Conservation (phyloP, 2,797 vertebrate species). For the Danio aesculapii region DNA sequence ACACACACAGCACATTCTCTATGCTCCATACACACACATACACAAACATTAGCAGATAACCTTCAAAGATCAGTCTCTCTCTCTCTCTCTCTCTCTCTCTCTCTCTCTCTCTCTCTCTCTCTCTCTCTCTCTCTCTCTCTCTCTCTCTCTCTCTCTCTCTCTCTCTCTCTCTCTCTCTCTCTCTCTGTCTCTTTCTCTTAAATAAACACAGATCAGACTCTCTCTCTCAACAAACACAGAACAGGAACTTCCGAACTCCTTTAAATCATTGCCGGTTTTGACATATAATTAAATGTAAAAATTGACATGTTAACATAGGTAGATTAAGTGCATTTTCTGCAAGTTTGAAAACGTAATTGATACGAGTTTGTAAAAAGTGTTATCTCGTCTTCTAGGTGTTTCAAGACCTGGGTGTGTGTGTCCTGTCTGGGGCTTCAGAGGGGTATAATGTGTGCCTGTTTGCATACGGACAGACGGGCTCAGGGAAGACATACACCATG, state of each 20-base stretch:
- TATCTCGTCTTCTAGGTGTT: slow-evolving; percentile 84
- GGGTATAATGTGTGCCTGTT: slow-evolving; percentile 98
- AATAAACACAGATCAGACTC: neutral
- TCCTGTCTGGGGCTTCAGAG: slow-evolving; percentile 88
- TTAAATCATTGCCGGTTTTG: neutral
- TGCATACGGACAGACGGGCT: slow-evolving; percentile 98
- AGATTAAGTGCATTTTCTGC: slow-evolving; percentile 9
- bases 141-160: neutral
- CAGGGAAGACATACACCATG: slow-evolving; percentile 99
- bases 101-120: neutral
- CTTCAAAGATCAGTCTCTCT: neutral
- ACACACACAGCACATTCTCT: slow-evolving; percentile 24
- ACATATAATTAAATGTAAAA: neutral
- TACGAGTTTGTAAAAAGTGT: slow-evolving; percentile 7
- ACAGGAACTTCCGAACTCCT: neutral
- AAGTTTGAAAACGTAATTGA: neutral
- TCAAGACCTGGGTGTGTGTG: slow-evolving; percentile 93
- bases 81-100: neutral
- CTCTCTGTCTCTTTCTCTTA: too few relatives aligned
- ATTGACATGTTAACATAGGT: neutral
- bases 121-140: neutral
- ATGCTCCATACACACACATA: neutral
- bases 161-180: neutral
- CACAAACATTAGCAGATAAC: neutral
- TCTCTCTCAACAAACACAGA: neutral